Base-by-base conservation (phyloP, 2,113 vertebrate species). In the Furnarius figulus region DNA sequence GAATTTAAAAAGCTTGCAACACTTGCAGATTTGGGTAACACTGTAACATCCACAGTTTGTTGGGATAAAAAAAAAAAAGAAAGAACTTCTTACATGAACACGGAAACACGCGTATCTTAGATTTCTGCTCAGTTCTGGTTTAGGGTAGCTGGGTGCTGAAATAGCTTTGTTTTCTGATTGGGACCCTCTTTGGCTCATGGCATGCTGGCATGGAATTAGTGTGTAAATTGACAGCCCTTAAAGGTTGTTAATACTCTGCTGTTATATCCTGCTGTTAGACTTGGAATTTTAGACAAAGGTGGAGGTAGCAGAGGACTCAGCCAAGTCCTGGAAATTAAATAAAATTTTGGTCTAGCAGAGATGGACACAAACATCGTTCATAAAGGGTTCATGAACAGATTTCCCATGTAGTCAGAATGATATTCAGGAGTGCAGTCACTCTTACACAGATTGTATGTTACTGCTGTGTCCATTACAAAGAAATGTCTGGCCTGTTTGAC, bases 401-500 rank as follows among this genome's bases (percentile, higher is more conserved):
- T 68, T 90, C 39, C 25, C 30, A 1, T 42, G 40, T 13, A 74
- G 76, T 56, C 40, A 33, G 85, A 52, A 50, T 39, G 59, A 31
- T 23, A 18, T 13, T 91, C 6, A 27, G 61, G 35, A 33, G 5
- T 70, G 77, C 84, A 52, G 59, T 33, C 47, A 35, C 55, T 21
- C 70, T 89, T 50, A 18, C 0, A 8, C 52, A 61, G 58, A 59
- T 37, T 70, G 58, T 46, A 8, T 44, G 55, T 61, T 90, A 33
- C 46, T 84, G 82, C 80, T 39, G 44, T 71, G 79, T 75, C 80
- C 79, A 75, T 83, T 90, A 33, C 56, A 74, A 47, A 85, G 27
- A 68, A 93, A 63, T 7, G 56, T 44, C 91, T 37, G 89, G 55
- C 95, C 70, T 93, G 96, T 97, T 86, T 78, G 89, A 85, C 93